A percentile compares a stretch with the other conserved stretches of the same genome.
These are phyloP conservation scores for Aquatica leii DNA, from an alignment of 2,888 invertebrate genomes.

Conservation along the genomic window DNA sequence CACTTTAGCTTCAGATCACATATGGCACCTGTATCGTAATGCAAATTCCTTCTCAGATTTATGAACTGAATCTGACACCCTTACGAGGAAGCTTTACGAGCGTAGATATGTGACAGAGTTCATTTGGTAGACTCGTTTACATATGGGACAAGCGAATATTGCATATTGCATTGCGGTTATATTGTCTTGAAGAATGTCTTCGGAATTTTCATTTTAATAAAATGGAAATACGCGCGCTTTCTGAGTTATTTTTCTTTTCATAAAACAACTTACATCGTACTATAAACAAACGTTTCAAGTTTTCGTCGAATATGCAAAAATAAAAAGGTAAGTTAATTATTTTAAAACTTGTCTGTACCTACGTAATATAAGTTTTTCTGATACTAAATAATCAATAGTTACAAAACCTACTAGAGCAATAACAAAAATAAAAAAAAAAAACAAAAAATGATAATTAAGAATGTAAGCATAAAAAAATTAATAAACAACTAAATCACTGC, in stretches of 20 bases:
- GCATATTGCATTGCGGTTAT: conserved; percentile 30
- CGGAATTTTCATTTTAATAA: conserved; percentile 28
- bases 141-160: conserved; percentile 37
- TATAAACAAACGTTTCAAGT: no score
- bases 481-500: no score
- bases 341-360: no score
- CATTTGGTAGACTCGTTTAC: conserved; percentile 34
- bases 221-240: not conserved
- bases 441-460: no score
- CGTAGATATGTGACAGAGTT: conserved; percentile 39
- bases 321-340: no score
- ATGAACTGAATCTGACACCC: conserved; percentile 33
- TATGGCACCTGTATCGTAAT: conserved; percentile 39
- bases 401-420: no score
- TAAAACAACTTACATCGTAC: no score
- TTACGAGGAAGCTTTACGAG: conserved; percentile 33
- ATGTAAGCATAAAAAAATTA: no score
- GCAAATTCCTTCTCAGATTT: conserved; percentile 35
- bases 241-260: not conserved
- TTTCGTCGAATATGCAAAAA: no score
- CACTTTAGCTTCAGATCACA: conserved; percentile 28
- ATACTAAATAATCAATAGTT: no score
- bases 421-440: no score
- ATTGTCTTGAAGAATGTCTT: conserved; percentile 31
- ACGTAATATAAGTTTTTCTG: no score